A percentile compares a stretch with the other conserved stretches of the same genome.
Evolutionary conservation across 2,113 vertebrate genomes (phyloP).

Genomic region (Gnathonemus echidnorhynchus): DNA sequence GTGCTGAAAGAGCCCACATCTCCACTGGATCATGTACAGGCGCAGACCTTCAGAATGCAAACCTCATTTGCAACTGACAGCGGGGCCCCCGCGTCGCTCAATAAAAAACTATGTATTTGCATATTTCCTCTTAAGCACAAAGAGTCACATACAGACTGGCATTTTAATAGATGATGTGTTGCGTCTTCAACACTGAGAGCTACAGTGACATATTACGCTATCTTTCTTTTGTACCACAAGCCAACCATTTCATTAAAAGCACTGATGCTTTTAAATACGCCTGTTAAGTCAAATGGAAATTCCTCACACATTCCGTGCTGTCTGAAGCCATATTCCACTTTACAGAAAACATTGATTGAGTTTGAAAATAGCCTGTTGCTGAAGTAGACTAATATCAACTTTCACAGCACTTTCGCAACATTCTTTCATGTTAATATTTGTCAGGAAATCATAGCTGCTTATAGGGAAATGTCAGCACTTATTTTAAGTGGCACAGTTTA

Average conservation of each 20-base stretch:
- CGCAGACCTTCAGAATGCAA: background rate
- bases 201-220: constrained; percentile 24
- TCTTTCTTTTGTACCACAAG: constrained; percentile 2
- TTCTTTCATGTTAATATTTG: background rate
- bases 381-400: background rate
- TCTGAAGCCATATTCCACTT: constrained; percentile 27
- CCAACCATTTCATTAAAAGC: constrained; percentile 19
- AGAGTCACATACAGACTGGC: constrained; percentile 33
- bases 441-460: background rate
- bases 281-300: background rate
- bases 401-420: background rate
- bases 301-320: constrained; percentile 28
- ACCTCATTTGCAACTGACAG: constrained; percentile 49
- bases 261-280: background rate
- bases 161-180: constrained; percentile 27
- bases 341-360: constrained; percentile 33
- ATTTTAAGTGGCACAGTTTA: background rate
- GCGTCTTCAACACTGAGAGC: constrained; percentile 32
- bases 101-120: constrained; percentile 33
- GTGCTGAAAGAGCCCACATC: constrained; percentile 44
- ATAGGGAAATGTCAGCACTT: background rate
- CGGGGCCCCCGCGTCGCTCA: constrained; percentile 37
- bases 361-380: constrained; percentile 41
- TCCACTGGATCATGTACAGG: constrained; percentile 21
- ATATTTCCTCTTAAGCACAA: constrained; percentile 39